Conservation (phyloP, 2,888 invertebrate species). For the Dryadula phaetusa region DNA sequence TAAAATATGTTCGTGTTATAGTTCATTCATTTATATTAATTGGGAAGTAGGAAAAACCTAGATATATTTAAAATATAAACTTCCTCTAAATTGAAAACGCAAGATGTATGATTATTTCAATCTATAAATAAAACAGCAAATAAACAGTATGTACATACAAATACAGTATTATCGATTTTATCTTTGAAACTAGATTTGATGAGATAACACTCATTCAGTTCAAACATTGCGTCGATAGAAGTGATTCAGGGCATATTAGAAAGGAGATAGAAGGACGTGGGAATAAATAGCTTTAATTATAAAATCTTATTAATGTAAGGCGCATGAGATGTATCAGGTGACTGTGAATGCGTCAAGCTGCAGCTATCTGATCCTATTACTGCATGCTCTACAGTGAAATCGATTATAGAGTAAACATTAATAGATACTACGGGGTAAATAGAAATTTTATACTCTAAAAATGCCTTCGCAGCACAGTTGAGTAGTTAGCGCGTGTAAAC, state of each 20-base stretch:
- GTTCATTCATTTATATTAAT: neutral
- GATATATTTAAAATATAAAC: neutral
- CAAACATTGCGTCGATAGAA: slow-evolving; percentile 48
- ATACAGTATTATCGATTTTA: slow-evolving; percentile 5
- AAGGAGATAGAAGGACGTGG: slow-evolving; percentile 64
- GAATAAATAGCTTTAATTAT: slow-evolving; percentile 48
- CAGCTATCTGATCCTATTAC: slow-evolving; percentile 51
- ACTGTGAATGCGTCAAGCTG: slow-evolving; percentile 60
- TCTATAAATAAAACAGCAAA: neutral
- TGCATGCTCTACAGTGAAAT: slow-evolving; percentile 3
- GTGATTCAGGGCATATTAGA: slow-evolving; percentile 57
- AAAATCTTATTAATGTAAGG: slow-evolving; percentile 42
- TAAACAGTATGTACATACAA: neutral
- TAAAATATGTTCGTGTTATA: too few relatives aligned
- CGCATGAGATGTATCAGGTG: slow-evolving; percentile 54
- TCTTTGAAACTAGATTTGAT: slow-evolving; percentile 37
- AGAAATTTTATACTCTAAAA: neutral
- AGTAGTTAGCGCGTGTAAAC: neutral
- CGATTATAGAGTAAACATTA: neutral
- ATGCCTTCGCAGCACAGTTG: neutral
- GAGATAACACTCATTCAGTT: slow-evolving; percentile 41
- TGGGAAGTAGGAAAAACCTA: neutral
- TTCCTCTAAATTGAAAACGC: neutral
- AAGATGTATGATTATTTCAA: neutral
- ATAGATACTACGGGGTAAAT: neutral